Conservation (phyloP, 2,113 vertebrate species). For the Pseudopodoces humilis region DNA sequence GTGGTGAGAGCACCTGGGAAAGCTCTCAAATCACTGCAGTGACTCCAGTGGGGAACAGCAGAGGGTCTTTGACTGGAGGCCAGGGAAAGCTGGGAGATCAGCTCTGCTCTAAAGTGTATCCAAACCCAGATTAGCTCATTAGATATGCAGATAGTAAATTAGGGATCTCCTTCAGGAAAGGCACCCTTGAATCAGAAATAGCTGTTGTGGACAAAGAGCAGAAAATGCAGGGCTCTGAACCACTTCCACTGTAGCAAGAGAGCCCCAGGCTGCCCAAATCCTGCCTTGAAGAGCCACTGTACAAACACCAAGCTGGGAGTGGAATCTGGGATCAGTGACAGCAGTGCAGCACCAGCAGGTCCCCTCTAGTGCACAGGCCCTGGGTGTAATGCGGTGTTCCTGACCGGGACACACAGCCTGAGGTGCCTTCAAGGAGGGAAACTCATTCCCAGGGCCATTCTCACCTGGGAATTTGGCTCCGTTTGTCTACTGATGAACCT, state of each 20-base stretch:
- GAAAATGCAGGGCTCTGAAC: not conserved
- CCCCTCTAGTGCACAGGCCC: not conserved
- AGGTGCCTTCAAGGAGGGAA: not conserved
- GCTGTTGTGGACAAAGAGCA: not conserved
- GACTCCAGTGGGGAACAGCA: not conserved
- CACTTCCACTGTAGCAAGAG: not conserved
- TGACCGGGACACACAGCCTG: fast-evolving
- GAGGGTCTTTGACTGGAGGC: not conserved
- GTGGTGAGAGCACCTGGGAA: not conserved
- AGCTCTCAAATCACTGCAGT: not conserved
- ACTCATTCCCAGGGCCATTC: not conserved
- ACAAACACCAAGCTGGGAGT: not conserved
- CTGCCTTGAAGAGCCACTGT: not conserved
- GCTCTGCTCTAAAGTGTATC: not conserved
- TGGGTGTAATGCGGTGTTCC: not conserved
- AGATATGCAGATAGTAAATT: not conserved
- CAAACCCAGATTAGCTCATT: not conserved
- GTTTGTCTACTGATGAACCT: not conserved
- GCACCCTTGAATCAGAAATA: not conserved
- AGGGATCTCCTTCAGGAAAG: not conserved
- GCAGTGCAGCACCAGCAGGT: not conserved
- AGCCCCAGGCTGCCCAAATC: not conserved
- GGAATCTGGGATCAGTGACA: not conserved
- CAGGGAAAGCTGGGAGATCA: not conserved
- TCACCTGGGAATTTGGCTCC: not conserved